Conservation (phyloP, 2,113 vertebrate genomes). For the Hyperoodon ampullatus region DNA sequence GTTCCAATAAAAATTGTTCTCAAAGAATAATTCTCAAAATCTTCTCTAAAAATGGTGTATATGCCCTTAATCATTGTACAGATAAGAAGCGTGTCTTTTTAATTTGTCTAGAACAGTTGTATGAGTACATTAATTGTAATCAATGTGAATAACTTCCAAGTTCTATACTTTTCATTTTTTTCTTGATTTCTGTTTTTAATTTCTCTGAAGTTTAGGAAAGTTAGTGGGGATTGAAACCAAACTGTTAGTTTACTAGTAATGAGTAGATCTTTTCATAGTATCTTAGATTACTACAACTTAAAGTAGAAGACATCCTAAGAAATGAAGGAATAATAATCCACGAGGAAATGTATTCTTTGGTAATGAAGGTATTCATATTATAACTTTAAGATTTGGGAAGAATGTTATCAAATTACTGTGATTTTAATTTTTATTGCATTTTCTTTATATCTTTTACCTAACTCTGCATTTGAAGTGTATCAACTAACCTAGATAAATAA, state of each 20-base stretch:
- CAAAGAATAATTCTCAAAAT: slow-evolving; percentile 46
- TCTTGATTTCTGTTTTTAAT: slow-evolving; percentile 53
- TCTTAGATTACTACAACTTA: slow-evolving; percentile 30
- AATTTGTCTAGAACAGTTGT: slow-evolving; percentile 47
- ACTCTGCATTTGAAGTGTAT: slow-evolving; percentile 85
- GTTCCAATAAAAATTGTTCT: slow-evolving; percentile 40
- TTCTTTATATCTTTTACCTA: slow-evolving; percentile 80
- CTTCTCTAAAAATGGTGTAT: not conserved
- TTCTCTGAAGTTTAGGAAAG: not conserved
- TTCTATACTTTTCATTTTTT: not conserved
- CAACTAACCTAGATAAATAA: slow-evolving; percentile 85
- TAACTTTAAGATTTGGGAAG: slow-evolving; percentile 70
- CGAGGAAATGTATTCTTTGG: slow-evolving; percentile 57
- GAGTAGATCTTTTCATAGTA: slow-evolving; percentile 37
- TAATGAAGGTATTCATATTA: slow-evolving; percentile 54
- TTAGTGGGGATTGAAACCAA: slow-evolving; percentile 13
- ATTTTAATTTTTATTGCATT: slow-evolving; percentile 82
- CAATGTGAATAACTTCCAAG: not conserved
- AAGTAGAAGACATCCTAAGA: slow-evolving; percentile 45
- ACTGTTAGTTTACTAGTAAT: not conserved
- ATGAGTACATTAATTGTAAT: not conserved
- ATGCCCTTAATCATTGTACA: slow-evolving; percentile 22
- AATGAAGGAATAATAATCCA: slow-evolving; percentile 72
- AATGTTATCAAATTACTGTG: slow-evolving; percentile 72
- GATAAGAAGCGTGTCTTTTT: slow-evolving; percentile 44